Evolutionary conservation across 2,113 vertebrate genomes (phyloP).

Genomic region (Cinclus mexicanus): DNA sequence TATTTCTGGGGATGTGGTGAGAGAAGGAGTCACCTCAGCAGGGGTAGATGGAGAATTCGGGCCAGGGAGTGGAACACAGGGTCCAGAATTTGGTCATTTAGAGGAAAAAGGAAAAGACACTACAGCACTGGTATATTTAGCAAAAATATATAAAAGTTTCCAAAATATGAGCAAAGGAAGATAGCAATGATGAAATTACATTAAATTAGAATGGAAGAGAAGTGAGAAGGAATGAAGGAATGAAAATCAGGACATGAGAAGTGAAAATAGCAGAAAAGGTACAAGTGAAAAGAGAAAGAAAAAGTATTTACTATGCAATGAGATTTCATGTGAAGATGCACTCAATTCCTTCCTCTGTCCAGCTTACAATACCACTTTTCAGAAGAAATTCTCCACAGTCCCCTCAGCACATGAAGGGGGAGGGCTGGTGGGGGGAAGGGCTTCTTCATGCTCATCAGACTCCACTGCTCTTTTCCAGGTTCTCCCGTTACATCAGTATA

Average conservation of each 20-base stretch:
- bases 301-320: conserved; percentile 45
- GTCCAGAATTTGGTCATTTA: not conserved
- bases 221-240: not conserved
- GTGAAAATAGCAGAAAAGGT: not conserved
- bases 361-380: conserved; percentile 38
- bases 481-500: not conserved
- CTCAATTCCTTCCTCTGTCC: conserved; percentile 16
- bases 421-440: not conserved
- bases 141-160: not conserved
- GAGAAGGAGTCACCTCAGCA: not conserved
- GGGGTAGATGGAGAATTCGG: not conserved
- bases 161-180: not conserved
- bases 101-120: not conserved
- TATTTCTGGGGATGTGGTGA: not conserved
- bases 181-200: not conserved
- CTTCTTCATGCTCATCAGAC: not conserved
- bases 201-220: not conserved
- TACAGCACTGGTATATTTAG: not conserved
- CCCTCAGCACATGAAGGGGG: not conserved
- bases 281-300: not conserved
- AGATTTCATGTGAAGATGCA: conserved; percentile 2
- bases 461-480: not conserved
- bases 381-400: conserved; percentile 51
- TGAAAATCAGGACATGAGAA: not conserved
- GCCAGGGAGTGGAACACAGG: not conserved